Conservation (phyloP, 37 sponge, comb jelly and placozoan species). For the Cliona cf. orientalis region DNA sequence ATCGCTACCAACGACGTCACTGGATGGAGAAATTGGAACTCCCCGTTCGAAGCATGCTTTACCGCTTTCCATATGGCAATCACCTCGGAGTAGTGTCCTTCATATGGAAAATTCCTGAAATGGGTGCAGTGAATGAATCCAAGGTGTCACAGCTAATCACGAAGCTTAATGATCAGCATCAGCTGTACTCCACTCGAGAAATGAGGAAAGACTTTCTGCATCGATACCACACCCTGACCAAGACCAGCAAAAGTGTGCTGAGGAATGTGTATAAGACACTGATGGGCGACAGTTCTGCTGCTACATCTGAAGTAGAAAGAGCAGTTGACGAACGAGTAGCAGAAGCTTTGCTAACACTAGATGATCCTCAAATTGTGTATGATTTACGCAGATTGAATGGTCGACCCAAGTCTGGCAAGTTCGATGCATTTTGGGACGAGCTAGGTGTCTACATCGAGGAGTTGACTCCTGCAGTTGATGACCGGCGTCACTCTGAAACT, state of each 20-base stretch:
- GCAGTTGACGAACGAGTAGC: conserved; percentile 2
- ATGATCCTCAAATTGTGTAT: neutral
- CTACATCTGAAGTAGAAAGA: neutral
- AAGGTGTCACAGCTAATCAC: neutral
- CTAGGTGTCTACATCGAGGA: conserved; percentile 7
- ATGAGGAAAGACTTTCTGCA: conserved; percentile 24
- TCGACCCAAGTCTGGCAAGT: neutral
- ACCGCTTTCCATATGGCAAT: conserved; percentile 7
- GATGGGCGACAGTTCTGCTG: conserved; percentile 2
- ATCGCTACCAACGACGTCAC: neutral
- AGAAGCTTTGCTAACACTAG: conserved; percentile 3
- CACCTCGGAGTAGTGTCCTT: neutral
- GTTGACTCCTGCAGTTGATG: conserved; percentile 27
- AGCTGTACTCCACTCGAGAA: neutral
- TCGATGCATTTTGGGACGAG: conserved; percentile 13
- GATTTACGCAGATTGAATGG: conserved; percentile 12
- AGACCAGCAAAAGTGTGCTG: conserved; percentile 12
- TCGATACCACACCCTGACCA: neutral
- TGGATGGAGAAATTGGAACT: neutral
- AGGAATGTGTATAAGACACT: neutral
- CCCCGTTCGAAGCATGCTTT: neutral
- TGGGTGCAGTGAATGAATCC: conserved; percentile 1
- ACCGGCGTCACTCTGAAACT: conserved; percentile 3
- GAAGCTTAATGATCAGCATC: conserved; percentile 8
- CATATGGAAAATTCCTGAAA: conserved; percentile 11